Evolutionary conservation across 2,888 invertebrate species (phyloP).

Genomic region (Anorthoa munda): DNA sequence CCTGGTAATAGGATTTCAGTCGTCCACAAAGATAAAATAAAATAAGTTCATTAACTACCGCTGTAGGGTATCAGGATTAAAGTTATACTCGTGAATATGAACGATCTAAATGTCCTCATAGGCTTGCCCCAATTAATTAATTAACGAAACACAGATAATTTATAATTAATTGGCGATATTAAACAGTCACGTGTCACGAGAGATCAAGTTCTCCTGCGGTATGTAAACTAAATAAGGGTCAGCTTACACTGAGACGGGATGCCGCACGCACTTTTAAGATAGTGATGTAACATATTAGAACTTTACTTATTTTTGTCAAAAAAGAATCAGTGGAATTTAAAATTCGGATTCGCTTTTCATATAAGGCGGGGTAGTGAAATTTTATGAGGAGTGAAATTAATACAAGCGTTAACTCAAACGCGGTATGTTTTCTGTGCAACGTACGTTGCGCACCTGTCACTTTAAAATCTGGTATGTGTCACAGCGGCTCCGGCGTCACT

Average conservation of each 20-base stretch:
- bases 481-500: no score
- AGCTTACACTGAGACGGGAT: neutral
- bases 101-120: slow-evolving; percentile 4
- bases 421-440: no score
- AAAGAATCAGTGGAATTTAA: no score
- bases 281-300: no score
- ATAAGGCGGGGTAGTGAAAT: no score
- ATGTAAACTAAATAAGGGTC: slow-evolving; percentile 4
- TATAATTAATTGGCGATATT: slow-evolving; percentile 17
- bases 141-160: slow-evolving; percentile 15
- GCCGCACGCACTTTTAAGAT: no score
- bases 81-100: neutral
- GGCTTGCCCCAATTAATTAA: slow-evolving; percentile 28
- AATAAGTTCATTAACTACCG: neutral
- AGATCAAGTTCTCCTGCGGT: slow-evolving; percentile 1
- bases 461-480: no score
- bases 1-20: neutral
- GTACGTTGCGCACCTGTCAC: no score
- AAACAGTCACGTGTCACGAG: neutral
- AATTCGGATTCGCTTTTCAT: no score
- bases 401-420: no score
- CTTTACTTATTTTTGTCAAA: no score
- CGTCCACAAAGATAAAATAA: neutral
- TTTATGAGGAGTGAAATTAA: no score
- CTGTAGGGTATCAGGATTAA: neutral